Percentiles rank a stretch among this genome's conserved stretches.
Evolutionary conservation across 2,113 vertebrate genomes (phyloP).

Genomic region (Ammodytes marinus): DNA sequence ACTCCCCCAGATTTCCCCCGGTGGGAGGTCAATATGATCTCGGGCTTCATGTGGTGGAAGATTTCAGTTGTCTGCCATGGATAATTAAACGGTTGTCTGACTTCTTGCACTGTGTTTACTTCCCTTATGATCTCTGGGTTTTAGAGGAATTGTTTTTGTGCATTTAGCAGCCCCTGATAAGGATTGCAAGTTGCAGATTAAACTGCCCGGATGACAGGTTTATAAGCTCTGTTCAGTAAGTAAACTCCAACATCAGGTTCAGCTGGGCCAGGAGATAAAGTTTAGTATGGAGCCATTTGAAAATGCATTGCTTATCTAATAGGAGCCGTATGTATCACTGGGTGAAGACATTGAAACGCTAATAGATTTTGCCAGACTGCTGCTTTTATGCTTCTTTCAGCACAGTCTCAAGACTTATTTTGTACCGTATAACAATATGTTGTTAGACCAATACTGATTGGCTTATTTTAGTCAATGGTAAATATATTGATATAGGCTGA

Average conservation of each 20-base stretch:
- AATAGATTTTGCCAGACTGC: background rate
- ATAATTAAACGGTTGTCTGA: constrained; percentile 23
- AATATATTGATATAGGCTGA: background rate
- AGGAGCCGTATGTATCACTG: background rate
- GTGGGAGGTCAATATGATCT: constrained; percentile 31
- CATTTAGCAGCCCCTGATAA: constrained; percentile 34
- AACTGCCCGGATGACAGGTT: background rate
- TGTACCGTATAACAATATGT: no score
- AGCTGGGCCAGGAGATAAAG: constrained; percentile 18
- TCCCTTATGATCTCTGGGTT: constrained; percentile 26
- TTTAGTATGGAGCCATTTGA: background rate
- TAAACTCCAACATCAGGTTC: constrained; percentile 5
- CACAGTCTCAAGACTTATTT: background rate
- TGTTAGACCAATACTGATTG: background rate
- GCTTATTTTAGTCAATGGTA: background rate
- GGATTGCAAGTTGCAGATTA: background rate
- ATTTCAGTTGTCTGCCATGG: constrained; percentile 30
- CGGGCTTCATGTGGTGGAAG: constrained; percentile 30
- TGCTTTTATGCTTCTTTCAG: background rate
- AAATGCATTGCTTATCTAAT: background rate
- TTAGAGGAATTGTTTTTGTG: constrained; percentile 36
- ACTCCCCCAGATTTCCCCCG: constrained; percentile 26
- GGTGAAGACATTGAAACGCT: background rate
- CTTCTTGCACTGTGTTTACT: constrained; percentile 22
- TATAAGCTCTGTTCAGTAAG: background rate